A percentile compares a stretch with the other conserved stretches of the same genome.
These are phyloP conservation scores for Hirtodrosophila alboralis DNA, from an alignment of 2,888 invertebrate genomes.

Conservation along the genomic window DNA sequence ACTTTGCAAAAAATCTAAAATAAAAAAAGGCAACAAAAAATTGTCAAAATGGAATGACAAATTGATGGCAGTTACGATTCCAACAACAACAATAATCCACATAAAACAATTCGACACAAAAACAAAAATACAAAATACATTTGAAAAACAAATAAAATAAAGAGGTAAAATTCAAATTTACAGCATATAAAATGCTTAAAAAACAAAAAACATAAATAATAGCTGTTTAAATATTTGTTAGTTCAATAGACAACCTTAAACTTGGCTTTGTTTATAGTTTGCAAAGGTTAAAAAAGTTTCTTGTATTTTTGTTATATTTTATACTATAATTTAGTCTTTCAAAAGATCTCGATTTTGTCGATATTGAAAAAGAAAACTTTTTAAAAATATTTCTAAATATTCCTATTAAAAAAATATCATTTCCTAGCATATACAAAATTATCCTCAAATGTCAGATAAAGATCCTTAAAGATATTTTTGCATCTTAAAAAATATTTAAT, in stretches of 20 bases:
- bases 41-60: slow-evolving; percentile 60
- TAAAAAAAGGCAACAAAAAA: slow-evolving; percentile 2
- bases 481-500: too few relatives aligned
- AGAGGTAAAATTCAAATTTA: slow-evolving; percentile 64
- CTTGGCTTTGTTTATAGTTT: slow-evolving; percentile 17
- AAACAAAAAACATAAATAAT: too few relatives aligned
- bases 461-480: too few relatives aligned
- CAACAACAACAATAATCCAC: slow-evolving; percentile 49
- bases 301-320: background rate
- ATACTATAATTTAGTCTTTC: slow-evolving; percentile 3
- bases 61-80: slow-evolving; percentile 49
- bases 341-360: too few relatives aligned
- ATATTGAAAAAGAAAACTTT: too few relatives aligned
- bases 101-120: slow-evolving; percentile 44
- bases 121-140: slow-evolving; percentile 20
- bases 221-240: slow-evolving; percentile 72
- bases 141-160: slow-evolving; percentile 26
- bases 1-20: slow-evolving; percentile 1
- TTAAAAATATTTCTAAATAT: too few relatives aligned
- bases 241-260: slow-evolving; percentile 60
- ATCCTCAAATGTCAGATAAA: too few relatives aligned
- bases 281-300: slow-evolving; percentile 16
- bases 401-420: too few relatives aligned
- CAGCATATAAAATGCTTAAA: slow-evolving; percentile 24
- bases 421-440: too few relatives aligned